Evolutionary conservation across 1,140 invertebrate species (phyloP).

Genomic region (Pachyrhynchus sulphureomaculatus): DNA sequence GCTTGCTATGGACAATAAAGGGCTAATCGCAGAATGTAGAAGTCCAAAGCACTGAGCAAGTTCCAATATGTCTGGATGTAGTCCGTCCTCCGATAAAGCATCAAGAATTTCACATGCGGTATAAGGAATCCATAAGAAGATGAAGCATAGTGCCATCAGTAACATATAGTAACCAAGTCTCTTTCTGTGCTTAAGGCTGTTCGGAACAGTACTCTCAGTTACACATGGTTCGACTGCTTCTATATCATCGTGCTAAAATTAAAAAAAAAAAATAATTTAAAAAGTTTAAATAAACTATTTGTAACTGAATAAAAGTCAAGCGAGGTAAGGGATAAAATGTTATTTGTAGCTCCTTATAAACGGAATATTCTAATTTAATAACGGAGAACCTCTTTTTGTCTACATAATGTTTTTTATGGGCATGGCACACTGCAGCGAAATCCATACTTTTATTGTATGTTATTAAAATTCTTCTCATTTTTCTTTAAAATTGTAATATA

Average conservation of each 20-base stretch:
- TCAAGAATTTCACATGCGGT: slow-evolving; percentile 1
- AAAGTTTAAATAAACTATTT: no score
- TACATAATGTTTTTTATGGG: no score
- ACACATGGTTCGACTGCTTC: neutral
- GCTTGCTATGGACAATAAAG: slow-evolving; percentile 14
- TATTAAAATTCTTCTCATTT: no score
- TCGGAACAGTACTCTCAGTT: slow-evolving; percentile 1
- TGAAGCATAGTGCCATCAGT: slow-evolving; percentile 17
- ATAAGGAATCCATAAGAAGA: slow-evolving; percentile 11
- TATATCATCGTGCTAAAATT: slow-evolving; percentile 6
- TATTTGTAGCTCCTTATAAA: no score
- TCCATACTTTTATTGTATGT: no score
- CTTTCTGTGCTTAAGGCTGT: slow-evolving; percentile 5
- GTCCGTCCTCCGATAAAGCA: neutral
- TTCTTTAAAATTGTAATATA: no score
- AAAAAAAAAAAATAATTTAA: no score
- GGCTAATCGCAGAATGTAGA: slow-evolving; percentile 19
- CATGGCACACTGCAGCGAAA: no score
- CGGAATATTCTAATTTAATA: no score
- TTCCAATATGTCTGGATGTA: neutral
- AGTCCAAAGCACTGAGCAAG: slow-evolving; percentile 5
- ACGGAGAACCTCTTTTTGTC: no score
- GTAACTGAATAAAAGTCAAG: no score
- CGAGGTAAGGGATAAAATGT: neutral
- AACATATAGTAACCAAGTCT: slow-evolving; percentile 14